Evolutionary conservation across 2,113 vertebrate species (phyloP).

Genomic region (Platycercus adscitus): DNA sequence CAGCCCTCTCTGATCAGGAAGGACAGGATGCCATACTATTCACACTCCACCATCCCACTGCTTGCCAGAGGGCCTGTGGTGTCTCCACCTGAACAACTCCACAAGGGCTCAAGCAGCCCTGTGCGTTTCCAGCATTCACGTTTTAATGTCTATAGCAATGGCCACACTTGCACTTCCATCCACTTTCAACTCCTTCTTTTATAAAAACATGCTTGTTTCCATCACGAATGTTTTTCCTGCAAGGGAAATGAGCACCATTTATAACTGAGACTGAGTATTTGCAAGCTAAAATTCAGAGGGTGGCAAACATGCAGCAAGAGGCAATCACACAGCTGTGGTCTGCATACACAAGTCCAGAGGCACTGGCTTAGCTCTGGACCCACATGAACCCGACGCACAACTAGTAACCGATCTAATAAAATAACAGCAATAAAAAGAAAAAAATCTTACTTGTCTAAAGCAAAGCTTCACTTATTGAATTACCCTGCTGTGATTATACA

Average conservation of each 20-base stretch:
- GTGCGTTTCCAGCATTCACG: background rate
- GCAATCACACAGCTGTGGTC: background rate
- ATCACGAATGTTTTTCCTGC: background rate
- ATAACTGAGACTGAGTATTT: background rate
- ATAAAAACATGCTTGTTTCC: background rate
- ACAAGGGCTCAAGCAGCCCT: background rate
- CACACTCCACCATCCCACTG: rapidly evolving
- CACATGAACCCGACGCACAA: background rate
- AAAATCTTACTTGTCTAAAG: background rate
- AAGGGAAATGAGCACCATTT: background rate
- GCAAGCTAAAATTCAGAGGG: background rate
- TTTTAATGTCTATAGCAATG: background rate
- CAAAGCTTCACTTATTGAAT: background rate
- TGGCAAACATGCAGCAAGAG: background rate
- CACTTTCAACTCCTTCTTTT: background rate
- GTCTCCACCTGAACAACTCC: rapidly evolving
- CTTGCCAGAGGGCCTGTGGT: rapidly evolving
- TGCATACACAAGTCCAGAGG: background rate
- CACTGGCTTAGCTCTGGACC: background rate
- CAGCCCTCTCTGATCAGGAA: rapidly evolving
- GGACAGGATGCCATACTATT: background rate
- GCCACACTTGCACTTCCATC: rapidly evolving
- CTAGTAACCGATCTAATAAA: background rate
- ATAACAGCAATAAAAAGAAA: background rate
- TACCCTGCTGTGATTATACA: background rate